Conservation (phyloP, 2,113 vertebrate species). For the Isichthys henryi region DNA sequence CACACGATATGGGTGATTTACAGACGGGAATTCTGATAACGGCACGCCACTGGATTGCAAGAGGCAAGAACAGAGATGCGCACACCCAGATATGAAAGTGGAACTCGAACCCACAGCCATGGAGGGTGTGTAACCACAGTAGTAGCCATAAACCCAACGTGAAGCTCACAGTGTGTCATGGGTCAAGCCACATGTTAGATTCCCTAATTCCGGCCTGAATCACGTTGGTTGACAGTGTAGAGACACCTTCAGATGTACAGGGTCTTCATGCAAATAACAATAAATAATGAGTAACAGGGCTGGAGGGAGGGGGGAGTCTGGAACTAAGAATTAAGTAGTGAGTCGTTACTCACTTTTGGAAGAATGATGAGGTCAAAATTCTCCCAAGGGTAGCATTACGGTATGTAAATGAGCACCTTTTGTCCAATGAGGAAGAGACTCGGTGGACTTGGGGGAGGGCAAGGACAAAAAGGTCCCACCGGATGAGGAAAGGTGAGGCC, state of each 20-base stretch:
- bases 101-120: background rate
- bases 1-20: background rate
- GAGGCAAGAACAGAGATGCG: background rate
- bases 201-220: background rate
- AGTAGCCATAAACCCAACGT: background rate
- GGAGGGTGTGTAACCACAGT: background rate
- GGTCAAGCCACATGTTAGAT: background rate
- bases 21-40: background rate
- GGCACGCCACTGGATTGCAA: background rate
- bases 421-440: background rate
- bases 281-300: background rate
- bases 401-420: background rate
- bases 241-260: background rate
- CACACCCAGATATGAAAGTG: background rate
- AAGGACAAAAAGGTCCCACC: background rate
- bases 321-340: background rate
- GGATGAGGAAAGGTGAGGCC: background rate
- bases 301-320: background rate
- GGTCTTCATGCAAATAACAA: background rate
- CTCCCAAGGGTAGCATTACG: background rate
- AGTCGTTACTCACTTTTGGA: background rate
- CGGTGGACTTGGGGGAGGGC: background rate
- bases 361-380: background rate
- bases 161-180: background rate
- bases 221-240: background rate